Conservation (phyloP, 2,113 vertebrate genomes). For the Bagarius yarrelli region DNA sequence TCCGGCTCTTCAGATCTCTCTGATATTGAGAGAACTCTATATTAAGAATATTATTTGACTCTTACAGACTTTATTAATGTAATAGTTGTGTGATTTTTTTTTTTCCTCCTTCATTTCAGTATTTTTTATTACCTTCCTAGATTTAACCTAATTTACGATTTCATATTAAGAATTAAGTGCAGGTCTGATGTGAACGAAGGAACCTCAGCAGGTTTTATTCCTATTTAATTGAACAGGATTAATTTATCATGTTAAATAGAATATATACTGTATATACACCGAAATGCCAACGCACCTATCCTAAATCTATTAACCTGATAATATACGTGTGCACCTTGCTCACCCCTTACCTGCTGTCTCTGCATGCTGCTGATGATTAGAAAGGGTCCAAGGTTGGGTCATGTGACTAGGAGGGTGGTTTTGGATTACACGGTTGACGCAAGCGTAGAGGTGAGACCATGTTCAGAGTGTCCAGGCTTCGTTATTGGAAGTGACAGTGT, state of each 20-base stretch:
- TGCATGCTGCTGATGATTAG: background rate
- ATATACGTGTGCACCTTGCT: background rate
- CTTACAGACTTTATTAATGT: conserved; percentile 66
- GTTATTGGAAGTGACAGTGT: conserved; percentile 53
- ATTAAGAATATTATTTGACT: conserved; percentile 65
- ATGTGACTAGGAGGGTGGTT: conserved; percentile 27
- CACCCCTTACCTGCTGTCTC: background rate
- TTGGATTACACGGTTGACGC: conserved; percentile 43
- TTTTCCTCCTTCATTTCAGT: conserved; percentile 53
- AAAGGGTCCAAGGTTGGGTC: background rate
- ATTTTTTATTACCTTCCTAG: conserved; percentile 59
- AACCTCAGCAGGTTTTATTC: background rate
- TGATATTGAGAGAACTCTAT: conserved; percentile 63
- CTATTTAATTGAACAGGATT: background rate
- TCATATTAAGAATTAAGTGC: conserved; percentile 37
- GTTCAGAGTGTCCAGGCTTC: conserved; percentile 28
- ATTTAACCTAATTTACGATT: conserved; percentile 28
- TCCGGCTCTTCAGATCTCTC: conserved; percentile 64
- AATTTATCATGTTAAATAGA: background rate
- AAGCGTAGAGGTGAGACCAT: conserved; percentile 38
- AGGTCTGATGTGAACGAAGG: background rate
- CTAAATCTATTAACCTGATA: background rate
- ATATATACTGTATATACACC: background rate
- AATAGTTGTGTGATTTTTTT: conserved; percentile 25
- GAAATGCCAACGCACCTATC: background rate